Percentiles rank a stretch among this genome's conserved stretches.
phyloP scores from a whole-genome alignment of 1,140 invertebrate genomes.

The Trichonephila inaurata region DNA sequence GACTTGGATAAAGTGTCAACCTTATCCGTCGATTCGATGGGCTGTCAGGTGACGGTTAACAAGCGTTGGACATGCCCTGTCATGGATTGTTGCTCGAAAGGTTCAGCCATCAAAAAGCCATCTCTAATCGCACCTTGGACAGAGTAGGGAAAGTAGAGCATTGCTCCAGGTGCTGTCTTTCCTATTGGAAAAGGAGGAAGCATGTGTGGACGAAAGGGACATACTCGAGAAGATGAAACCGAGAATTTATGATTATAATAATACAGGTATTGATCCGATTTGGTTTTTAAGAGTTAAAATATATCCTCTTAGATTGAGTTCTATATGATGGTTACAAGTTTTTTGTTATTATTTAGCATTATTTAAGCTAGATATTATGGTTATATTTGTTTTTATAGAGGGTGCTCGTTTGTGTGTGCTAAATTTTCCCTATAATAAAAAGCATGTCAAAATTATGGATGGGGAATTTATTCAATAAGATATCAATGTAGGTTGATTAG shows the following conservation, averaged over 20 bases:
- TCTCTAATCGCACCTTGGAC: conserved; percentile 9
- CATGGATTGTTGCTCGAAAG: background rate
- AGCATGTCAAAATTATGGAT: too few relatives aligned
- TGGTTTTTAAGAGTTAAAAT: too few relatives aligned
- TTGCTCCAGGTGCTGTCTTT: background rate
- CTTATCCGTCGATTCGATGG: conserved; percentile 56
- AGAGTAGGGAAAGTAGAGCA: background rate
- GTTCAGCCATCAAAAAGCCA: conserved; percentile 54
- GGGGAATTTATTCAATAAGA: too few relatives aligned
- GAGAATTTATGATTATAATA: background rate
- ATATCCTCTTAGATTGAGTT: too few relatives aligned
- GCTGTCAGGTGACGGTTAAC: conserved; percentile 62
- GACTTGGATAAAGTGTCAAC: conserved; percentile 63
- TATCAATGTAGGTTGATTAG: too few relatives aligned
- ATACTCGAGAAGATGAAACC: conserved; percentile 28
- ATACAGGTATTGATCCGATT: too few relatives aligned
- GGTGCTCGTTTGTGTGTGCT: too few relatives aligned
- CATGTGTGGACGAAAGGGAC: conserved; percentile 32
- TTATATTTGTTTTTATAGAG: too few relatives aligned
- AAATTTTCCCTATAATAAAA: too few relatives aligned
- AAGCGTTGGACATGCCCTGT: conserved; percentile 46
- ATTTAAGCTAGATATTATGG: too few relatives aligned
- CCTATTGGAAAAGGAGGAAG: background rate
- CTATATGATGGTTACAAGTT: too few relatives aligned
- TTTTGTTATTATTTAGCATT: too few relatives aligned